Percentiles rank a stretch among this genome's conserved stretches.
phyloP scores from a whole-genome alignment of 2,797 vertebrate species.

The Falco novaeseelandiae region DNA sequence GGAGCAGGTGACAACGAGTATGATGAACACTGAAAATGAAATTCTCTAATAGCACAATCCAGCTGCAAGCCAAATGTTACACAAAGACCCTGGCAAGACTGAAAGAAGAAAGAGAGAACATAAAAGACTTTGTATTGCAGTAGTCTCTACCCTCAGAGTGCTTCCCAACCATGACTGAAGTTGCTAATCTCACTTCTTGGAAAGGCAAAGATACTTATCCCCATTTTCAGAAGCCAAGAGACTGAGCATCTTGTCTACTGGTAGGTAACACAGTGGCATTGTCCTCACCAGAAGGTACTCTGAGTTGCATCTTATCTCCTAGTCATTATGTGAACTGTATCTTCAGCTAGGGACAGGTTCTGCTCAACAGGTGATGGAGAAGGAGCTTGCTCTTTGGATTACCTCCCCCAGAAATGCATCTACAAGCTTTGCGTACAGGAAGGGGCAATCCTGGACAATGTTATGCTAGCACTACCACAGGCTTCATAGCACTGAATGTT shows the following conservation, averaged over 20 bases:
- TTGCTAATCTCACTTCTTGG: conserved; percentile 16
- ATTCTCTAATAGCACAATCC: conserved; percentile 30
- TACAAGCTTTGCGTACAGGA: background rate
- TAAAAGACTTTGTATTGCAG: background rate
- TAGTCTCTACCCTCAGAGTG: background rate
- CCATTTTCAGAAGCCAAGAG: background rate
- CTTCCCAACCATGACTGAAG: background rate
- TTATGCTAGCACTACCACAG: background rate
- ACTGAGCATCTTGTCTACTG: background rate
- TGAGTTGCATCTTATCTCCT: background rate
- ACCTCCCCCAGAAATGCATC: background rate
- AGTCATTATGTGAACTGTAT: background rate
- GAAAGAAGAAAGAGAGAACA: conserved; percentile 7
- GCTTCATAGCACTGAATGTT: background rate
- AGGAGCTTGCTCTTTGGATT: background rate
- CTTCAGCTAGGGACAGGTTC: background rate
- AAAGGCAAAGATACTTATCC: background rate
- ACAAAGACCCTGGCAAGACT: conserved; percentile 39
- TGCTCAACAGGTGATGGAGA: background rate
- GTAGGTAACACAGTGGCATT: background rate
- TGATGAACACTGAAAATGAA: conserved; percentile 31
- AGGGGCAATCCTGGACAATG: background rate
- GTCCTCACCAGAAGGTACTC: background rate
- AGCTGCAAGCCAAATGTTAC: conserved; percentile 49
- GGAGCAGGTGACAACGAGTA: background rate